Evolutionary conservation across 1,140 invertebrate genomes (phyloP), one percentile per base, ranked within the genome.

Genomic region (Aradophagus sp.): DNA sequence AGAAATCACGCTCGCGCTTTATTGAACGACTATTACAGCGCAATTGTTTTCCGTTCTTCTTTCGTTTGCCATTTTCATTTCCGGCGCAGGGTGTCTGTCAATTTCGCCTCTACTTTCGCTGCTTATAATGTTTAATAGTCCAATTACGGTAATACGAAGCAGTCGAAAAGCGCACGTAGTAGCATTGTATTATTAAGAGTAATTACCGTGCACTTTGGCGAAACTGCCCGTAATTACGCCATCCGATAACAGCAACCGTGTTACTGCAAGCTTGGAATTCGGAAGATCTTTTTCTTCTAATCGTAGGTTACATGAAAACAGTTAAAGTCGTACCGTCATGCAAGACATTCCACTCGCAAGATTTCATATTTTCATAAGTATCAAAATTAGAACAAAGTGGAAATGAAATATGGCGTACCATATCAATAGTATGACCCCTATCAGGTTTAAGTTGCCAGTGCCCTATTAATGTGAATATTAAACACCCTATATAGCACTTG

Each of bases 191-290:
- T 63, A 67, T 62, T 61, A 73, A 67, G 56, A 50, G 50, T 73
- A 73, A 73, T 73, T 73, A 66, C 62, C 27, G 50, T 56, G 61
- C 55, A 66, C 55, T 66, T 72, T 66, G 36, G 62, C 44, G 61
- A 50, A 67, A 73, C 44, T 67, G 53, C 36, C 44, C 45, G 56
- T 63, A 73, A 73, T 73, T 73, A 62, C 62, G 41, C 53, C 38
- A 48, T 48, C 68, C 48, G 68, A 71, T 71, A 65, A 55, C 61
- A 61, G 59, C 59, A n/a, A 38, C 39, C 29, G 23, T 39, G 47
- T 50, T 63, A 58, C 41, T 68, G 15, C 44, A 35, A 61, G 44
- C 29, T 56, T 50, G 10, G 45, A 62, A 56, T 62, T 41, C 42
- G 53, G 41, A 56, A 44, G 48, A 34, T 45, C n/a, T n/a, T 36